These are phyloP conservation scores for Euplagia quadripunctaria DNA, from an alignment of 2,888 invertebrate species.

Conservation along the genomic window DNA sequence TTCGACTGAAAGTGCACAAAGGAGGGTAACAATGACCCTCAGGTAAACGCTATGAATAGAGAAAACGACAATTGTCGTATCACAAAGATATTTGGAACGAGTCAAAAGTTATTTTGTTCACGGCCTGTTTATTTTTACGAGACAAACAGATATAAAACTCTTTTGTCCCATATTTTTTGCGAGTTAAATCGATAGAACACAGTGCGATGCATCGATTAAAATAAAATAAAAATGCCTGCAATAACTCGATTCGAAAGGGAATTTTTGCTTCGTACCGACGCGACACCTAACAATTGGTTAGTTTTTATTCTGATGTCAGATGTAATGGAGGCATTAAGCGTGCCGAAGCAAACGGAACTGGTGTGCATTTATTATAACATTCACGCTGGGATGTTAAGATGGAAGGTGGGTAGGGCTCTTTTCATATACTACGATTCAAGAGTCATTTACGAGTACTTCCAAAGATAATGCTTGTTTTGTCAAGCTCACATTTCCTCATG, in stretches of 20 bases:
- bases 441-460: too few relatives aligned
- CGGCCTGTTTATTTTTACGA: slow-evolving; percentile 75
- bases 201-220: slow-evolving; percentile 59
- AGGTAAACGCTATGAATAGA: slow-evolving; percentile 81
- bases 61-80: slow-evolving; percentile 74
- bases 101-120: slow-evolving; percentile 78
- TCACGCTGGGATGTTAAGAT: slow-evolving; percentile 20
- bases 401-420: slow-evolving; percentile 14
- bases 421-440: neutral
- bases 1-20: slow-evolving; percentile 82
- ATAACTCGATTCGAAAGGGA: slow-evolving; percentile 58
- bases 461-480: too few relatives aligned
- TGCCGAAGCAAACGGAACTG: slow-evolving; percentile 43
- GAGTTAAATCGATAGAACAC: slow-evolving; percentile 68
- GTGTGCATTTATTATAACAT: slow-evolving; percentile 41
- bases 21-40: slow-evolving; percentile 67
- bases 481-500: too few relatives aligned
- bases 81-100: slow-evolving; percentile 79
- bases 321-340: slow-evolving; percentile 62
- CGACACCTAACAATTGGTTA: slow-evolving; percentile 61
- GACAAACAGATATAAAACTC: slow-evolving; percentile 65
- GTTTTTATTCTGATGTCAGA: slow-evolving; percentile 49
- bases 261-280: slow-evolving; percentile 59
- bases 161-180: slow-evolving; percentile 65
- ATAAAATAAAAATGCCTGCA: slow-evolving; percentile 56